phyloP scores from a whole-genome alignment of 2,113 vertebrate genomes.

The Isurus oxyrinchus region DNA sequence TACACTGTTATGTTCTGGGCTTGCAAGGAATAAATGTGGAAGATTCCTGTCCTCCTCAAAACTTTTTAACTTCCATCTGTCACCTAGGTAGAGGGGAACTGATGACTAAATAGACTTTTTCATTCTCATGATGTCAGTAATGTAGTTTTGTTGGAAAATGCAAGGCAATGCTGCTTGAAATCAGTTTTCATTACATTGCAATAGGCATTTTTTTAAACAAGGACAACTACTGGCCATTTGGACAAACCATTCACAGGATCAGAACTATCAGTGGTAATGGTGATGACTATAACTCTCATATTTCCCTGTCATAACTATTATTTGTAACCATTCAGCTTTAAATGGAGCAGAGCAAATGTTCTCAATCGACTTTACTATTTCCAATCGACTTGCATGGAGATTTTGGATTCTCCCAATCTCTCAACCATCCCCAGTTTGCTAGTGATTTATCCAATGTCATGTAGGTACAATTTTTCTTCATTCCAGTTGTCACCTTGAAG shows the following conservation, averaged over 20 bases:
- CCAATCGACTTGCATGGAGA: background rate
- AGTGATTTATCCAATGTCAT: background rate
- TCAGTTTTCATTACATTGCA: background rate
- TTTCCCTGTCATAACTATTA: background rate
- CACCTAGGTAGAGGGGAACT: too few relatives aligned
- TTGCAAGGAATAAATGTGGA: background rate
- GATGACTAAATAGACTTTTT: background rate
- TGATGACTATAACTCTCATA: background rate
- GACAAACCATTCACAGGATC: background rate
- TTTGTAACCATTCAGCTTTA: background rate
- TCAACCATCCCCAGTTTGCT: background rate
- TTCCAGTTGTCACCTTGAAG: background rate
- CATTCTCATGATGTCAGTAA: background rate
- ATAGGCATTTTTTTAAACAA: background rate
- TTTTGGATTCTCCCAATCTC: background rate
- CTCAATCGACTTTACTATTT: background rate
- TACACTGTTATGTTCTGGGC: too few relatives aligned
- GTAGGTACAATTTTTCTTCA: background rate
- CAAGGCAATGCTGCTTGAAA: background rate
- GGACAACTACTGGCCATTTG: background rate
- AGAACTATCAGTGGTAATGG: background rate
- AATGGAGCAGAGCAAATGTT: background rate
- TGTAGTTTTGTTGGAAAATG: background rate
- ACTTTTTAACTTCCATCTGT: background rate
- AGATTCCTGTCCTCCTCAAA: background rate